Evolutionary conservation across 2,113 vertebrate species (phyloP).

Genomic region (Labeo catla): DNA sequence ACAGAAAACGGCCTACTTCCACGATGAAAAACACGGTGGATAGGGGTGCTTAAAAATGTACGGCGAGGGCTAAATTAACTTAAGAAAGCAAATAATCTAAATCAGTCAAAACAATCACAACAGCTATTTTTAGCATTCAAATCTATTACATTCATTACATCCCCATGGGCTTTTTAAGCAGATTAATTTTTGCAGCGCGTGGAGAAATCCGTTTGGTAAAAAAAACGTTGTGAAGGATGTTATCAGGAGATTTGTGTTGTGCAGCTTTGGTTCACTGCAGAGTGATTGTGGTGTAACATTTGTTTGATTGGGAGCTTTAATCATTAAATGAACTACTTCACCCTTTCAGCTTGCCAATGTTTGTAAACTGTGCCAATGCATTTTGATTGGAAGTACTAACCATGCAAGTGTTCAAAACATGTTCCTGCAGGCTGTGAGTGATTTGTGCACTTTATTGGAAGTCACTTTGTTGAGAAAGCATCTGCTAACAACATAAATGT

Average conservation of each 20-base stretch:
- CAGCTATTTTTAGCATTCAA: constrained; percentile 38
- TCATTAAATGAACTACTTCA: constrained; percentile 46
- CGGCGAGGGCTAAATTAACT: not conserved
- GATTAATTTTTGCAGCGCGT: not conserved
- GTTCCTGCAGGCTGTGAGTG: constrained; percentile 35
- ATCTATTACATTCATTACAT: constrained; percentile 59
- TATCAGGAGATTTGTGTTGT: constrained; percentile 50
- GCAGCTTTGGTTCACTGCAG: constrained; percentile 40
- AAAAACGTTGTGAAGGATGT: constrained; percentile 17
- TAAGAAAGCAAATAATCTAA: constrained; percentile 45
- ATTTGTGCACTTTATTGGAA: not conserved
- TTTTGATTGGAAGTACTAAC: constrained; percentile 52
- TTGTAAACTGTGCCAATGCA: constrained; percentile 41
- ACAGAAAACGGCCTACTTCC: too few species aligned
- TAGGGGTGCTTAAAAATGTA: not conserved
- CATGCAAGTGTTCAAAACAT: constrained; percentile 33
- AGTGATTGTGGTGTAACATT: constrained; percentile 38
- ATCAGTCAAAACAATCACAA: not conserved
- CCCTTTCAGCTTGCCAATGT: constrained; percentile 32
- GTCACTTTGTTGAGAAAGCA: constrained; percentile 23
- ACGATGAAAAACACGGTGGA: too few species aligned
- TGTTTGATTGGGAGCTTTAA: constrained; percentile 54
- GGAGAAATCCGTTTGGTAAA: constrained; percentile 6
- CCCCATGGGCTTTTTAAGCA: constrained; percentile 41
- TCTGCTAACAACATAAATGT: constrained; percentile 6